Evolutionary conservation across 1,140 invertebrate genomes (phyloP), one percentile per base, ranked within the genome.

Genomic region (Sitophilus oryzae): DNA sequence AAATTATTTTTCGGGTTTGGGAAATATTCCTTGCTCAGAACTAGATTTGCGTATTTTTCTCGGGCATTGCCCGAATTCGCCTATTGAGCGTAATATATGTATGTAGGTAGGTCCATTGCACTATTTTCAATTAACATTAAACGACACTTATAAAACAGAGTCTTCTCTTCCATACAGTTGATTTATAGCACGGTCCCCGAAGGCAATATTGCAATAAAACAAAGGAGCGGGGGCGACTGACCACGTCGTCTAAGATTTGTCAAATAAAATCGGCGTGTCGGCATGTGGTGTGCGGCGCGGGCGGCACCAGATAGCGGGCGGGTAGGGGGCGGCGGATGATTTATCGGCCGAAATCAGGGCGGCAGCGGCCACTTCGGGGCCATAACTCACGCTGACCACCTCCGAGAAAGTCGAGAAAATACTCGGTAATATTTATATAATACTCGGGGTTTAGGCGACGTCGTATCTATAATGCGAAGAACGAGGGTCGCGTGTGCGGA

Each of bases 191-290:
- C 11, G 5, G 5, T 4, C 36, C 38, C 35, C 36, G n/a, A 11
- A 40, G 38, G 38, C 43, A 41, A 47, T 47, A 54, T 47, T 54
- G 45, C 53, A 56, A 56, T 56, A 56, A 56, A 56, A 56, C 53
- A 48, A 56, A 52, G 46, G 37, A 38, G 53, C 30, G 18, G 35
- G 43, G 44, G 46, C 5, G 45, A 56, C 45, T 48, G 53, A 38
- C 36, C 20, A 15, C 46, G 18, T 52, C 34, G 53, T 52, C 49
- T 49, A 47, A 59, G 44, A 62, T 62, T 62, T 62, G 60, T 62
- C 60, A 62, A 59, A 59, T 62, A 62, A 62, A 59, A 56, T 49
- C 52, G 54, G 55, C 58, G 56, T 59, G 60, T 59, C 57, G 56
- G 58, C 52, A 46, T 19, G n/a, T 53, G 49, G 55, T 52, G 49